Conservation (phyloP, 2,888 invertebrate genomes). For the Eilema sororculum region DNA sequence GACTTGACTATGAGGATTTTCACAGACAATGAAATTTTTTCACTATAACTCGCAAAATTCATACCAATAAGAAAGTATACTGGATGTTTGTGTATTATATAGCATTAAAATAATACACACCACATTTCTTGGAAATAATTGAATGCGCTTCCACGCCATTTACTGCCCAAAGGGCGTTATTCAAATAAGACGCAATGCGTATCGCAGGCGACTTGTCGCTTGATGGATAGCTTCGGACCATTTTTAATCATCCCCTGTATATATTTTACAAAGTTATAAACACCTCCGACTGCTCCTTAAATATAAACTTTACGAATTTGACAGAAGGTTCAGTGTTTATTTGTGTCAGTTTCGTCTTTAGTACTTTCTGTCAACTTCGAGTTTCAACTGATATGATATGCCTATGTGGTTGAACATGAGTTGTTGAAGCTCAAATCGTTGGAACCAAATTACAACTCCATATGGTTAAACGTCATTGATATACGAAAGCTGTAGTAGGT, state of each 20-base stretch:
- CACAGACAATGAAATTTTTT: too few species aligned
- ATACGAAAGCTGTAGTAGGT: background rate
- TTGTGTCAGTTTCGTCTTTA: slow-evolving; percentile 3
- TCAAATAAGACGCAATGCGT: slow-evolving; percentile 77
- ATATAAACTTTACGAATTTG: slow-evolving; percentile 16
- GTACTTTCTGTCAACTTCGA: background rate
- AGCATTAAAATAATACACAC: too few species aligned
- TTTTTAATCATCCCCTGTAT: slow-evolving; percentile 78
- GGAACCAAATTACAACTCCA: slow-evolving; percentile 32
- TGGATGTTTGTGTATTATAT: too few species aligned
- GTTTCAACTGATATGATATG: slow-evolving; percentile 15
- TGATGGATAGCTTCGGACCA: slow-evolving; percentile 81
- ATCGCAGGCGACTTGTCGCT: slow-evolving; percentile 74
- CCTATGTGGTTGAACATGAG: slow-evolving; percentile 58
- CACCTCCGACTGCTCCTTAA: slow-evolving; percentile 24
- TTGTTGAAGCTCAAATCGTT: slow-evolving; percentile 60
- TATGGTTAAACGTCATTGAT: slow-evolving; percentile 14
- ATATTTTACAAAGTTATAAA: slow-evolving; percentile 31
- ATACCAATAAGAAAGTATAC: too few species aligned
- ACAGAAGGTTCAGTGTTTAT: slow-evolving; percentile 13
- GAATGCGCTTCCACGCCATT: slow-evolving; percentile 33
- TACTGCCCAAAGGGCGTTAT: slow-evolving; percentile 63
- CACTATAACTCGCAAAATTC: too few species aligned
- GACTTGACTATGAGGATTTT: too few species aligned
- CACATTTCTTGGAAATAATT: background rate